Conservation (phyloP, 2,797 vertebrate species). For the Lerista edwardsae region DNA sequence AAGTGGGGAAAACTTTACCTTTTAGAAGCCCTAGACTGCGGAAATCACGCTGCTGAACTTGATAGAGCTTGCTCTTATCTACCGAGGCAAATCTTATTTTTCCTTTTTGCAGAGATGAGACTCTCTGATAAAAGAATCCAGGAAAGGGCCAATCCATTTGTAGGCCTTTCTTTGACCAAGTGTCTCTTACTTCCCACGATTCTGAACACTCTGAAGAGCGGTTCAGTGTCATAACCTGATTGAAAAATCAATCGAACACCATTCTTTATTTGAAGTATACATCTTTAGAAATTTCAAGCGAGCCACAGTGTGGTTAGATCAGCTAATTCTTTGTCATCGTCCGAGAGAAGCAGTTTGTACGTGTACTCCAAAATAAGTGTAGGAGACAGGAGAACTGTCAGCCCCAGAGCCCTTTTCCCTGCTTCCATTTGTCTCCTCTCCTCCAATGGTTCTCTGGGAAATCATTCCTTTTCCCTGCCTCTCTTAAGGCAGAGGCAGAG, state of each 20-base stretch:
- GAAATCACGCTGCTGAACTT: too few species aligned
- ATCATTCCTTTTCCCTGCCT: neutral
- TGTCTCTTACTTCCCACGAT: neutral
- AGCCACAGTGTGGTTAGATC: neutral
- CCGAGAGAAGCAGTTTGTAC: neutral
- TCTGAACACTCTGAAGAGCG: neutral
- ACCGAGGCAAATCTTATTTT: neutral
- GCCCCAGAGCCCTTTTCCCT: neutral
- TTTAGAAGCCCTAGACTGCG: too few species aligned
- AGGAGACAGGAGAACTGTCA: neutral
- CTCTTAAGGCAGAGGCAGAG: neutral
- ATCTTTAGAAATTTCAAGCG: neutral
- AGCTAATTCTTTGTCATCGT: neutral
- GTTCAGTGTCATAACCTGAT: too few species aligned
- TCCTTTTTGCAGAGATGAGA: neutral
- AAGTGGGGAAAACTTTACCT: too few species aligned
- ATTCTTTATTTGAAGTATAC: constrained; percentile 9
- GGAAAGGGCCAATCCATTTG: neutral
- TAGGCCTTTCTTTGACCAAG: neutral
- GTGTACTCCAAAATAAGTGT: neutral
- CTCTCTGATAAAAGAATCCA: neutral
- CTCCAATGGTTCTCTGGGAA: neutral
- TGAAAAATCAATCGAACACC: neutral
- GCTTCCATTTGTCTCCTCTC: neutral
- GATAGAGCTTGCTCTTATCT: too few species aligned